Base-by-base conservation (phyloP, 2,797 vertebrate genomes). In the Sebastes goodei region DNA sequence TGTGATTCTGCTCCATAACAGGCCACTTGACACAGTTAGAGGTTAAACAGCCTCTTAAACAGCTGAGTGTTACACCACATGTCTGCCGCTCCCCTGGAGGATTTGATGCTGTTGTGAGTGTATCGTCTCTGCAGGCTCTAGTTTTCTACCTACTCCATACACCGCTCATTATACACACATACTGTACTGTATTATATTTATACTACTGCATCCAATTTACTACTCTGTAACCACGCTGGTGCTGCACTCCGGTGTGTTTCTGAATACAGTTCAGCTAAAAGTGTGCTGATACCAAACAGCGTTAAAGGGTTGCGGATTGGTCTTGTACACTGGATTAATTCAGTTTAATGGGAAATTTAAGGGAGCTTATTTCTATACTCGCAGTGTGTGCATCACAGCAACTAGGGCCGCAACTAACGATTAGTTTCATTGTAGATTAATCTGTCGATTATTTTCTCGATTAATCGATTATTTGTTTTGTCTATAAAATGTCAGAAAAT, bases 1-100 rank as follows among this genome's bases (percentile, higher is more conserved):
- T 49, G 23, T 20, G 60, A 67, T 49, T 17, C 53, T 11, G 42
- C 38, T 89, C 83, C 21, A 42, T 88, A 79, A 86, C 83, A 86
- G 79, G 72, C 81, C 81, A 84, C 89, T 92, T 87, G 84, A 90
- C 87, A 85, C 80, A 81, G 81, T 86, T 86, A 20, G 81, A 89
- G 93, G 93, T 95, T 95, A 94, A 96, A 93, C 84, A 84, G 90
- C 88, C 90, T 91, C 94, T 93, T 91, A 84, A 91, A 90, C 85
- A 78, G 86, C 88, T 74, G 86, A 92, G 89, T 87, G 74, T 90
- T 77, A 49, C 89, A 80, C 82, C 89, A 76, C 89, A 81, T 78
- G 86, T 65, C 83, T 59, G 84, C 10, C 81, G 5, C 69, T 79
- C 78, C 82, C 88, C 89, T 63, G 3, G 74, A 85, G 89, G 84